phyloP scores from a whole-genome alignment of 2,888 invertebrate species.

The Cheilosia urbana region DNA sequence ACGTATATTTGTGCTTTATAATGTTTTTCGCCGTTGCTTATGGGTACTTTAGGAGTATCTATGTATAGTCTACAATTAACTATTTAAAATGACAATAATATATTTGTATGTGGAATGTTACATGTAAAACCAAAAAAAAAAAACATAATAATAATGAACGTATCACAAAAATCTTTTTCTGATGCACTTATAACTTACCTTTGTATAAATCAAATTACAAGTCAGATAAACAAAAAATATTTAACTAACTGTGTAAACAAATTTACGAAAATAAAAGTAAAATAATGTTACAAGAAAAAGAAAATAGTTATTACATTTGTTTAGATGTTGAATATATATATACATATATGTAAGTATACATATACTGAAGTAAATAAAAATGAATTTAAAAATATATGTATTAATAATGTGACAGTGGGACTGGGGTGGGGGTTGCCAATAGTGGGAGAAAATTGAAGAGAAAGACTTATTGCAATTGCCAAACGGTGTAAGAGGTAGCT shows the following conservation, averaged over 20 bases:
- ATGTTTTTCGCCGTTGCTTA: constrained; percentile 30
- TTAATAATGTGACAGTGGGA: too few relatives aligned
- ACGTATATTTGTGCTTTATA: constrained; percentile 7
- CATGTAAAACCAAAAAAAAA: background rate
- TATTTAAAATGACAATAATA: constrained; percentile 83
- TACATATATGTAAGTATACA: constrained; percentile 47
- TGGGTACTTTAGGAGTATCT: constrained; percentile 20
- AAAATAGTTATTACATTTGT: constrained; percentile 48
- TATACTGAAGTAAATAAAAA: constrained; percentile 33
- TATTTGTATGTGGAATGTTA: constrained; percentile 64
- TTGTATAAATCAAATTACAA: constrained; percentile 38
- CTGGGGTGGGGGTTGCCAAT: too few relatives aligned
- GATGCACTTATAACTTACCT: constrained; percentile 46
- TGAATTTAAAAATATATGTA: background rate
- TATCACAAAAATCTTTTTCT: constrained; percentile 28
- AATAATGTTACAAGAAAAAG: constrained; percentile 28
- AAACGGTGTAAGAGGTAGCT: too few relatives aligned
- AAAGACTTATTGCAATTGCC: too few relatives aligned
- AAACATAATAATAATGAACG: constrained; percentile 19
- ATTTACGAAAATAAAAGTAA: constrained; percentile 49
- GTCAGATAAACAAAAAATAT: constrained; percentile 14
- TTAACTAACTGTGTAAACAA: constrained; percentile 52
- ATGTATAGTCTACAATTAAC: constrained; percentile 76
- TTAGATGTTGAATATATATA: constrained; percentile 66
- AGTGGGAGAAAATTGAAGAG: too few relatives aligned